Evolutionary conservation across 2,888 invertebrate species (phyloP).

Genomic region (Pollenia amentaria): DNA sequence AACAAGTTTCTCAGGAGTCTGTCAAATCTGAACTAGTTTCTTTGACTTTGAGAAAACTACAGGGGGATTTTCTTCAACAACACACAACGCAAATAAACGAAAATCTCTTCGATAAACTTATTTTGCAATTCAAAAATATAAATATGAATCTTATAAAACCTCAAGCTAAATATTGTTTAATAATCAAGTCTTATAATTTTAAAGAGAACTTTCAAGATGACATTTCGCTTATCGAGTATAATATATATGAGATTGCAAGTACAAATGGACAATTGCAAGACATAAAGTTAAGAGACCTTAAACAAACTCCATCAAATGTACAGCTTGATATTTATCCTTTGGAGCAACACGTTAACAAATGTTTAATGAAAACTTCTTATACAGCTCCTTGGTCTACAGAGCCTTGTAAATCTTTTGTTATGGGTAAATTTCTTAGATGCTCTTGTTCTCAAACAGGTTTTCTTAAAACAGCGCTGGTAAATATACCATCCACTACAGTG

Average conservation of each 20-base stretch:
- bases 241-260: slow-evolving; percentile 59
- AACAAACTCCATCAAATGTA: slow-evolving; percentile 33
- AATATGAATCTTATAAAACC: slow-evolving; percentile 53
- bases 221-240: slow-evolving; percentile 60
- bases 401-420: slow-evolving; percentile 52
- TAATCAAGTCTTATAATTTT: slow-evolving; percentile 65
- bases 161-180: slow-evolving; percentile 56
- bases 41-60: slow-evolving; percentile 60
- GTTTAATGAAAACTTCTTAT: slow-evolving; percentile 64
- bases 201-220: slow-evolving; percentile 39
- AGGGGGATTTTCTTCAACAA: slow-evolving; percentile 54
- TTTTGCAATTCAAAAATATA: slow-evolving; percentile 57
- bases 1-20: slow-evolving; percentile 33
- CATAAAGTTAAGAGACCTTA: slow-evolving; percentile 18
- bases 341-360: slow-evolving; percentile 58
- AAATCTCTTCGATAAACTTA: slow-evolving; percentile 63
- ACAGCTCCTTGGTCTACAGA: slow-evolving; percentile 59
- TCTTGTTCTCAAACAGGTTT: slow-evolving; percentile 67
- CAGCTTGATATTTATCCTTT: slow-evolving; percentile 66
- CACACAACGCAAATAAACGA: slow-evolving; percentile 63
- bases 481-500: slow-evolving; percentile 24
- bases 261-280: slow-evolving; percentile 36
- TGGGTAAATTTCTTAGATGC: slow-evolving; percentile 65
- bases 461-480: slow-evolving; percentile 48
- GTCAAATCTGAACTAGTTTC: slow-evolving; percentile 52